Evolutionary conservation across 2,797 vertebrate genomes (phyloP).

Genomic region (Brachymystax lenok): DNA sequence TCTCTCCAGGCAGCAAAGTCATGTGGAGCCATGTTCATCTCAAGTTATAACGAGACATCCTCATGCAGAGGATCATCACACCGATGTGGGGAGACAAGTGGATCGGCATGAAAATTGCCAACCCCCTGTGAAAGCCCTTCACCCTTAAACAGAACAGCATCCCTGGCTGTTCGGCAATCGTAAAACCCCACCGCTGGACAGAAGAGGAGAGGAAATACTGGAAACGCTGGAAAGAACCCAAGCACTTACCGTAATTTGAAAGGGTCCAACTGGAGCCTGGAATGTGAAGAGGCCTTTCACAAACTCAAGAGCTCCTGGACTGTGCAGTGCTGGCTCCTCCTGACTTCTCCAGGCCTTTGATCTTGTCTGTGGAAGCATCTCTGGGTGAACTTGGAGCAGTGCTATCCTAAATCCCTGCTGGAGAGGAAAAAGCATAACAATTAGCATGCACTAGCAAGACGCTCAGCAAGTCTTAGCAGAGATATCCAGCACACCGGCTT

Average conservation of each 20-base stretch:
- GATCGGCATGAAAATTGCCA: slow-evolving; percentile 28
- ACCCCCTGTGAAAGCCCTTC: slow-evolving; percentile 11
- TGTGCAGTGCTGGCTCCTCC: slow-evolving; percentile 7
- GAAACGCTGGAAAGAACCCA: not conserved
- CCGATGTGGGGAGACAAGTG: slow-evolving; percentile 31
- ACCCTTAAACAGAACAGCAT: slow-evolving; percentile 23
- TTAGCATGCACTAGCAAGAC: slow-evolving; percentile 4
- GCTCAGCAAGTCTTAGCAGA: not conserved
- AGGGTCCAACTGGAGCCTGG: not conserved
- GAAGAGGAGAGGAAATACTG: not conserved
- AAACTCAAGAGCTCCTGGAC: not conserved
- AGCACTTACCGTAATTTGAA: slow-evolving; percentile 1
- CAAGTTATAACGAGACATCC: slow-evolving; percentile 5
- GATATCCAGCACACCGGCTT: not conserved
- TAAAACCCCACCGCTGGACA: slow-evolving; percentile 3
- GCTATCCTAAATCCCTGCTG: slow-evolving; percentile 1
- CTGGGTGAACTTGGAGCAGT: slow-evolving; percentile 6
- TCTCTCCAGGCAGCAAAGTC: slow-evolving; percentile 36
- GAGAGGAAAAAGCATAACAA: slow-evolving; percentile 1
- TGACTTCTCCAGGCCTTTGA: slow-evolving; percentile 16
- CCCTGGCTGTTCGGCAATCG: slow-evolving; percentile 3
- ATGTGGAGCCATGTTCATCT: slow-evolving; percentile 28
- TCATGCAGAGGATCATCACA: slow-evolving; percentile 18
- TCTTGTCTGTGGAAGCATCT: slow-evolving; percentile 18
- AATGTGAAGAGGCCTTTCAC: not conserved